Conservation (phyloP, 2,113 vertebrate species). For the Neodontobutis hainanensis region DNA sequence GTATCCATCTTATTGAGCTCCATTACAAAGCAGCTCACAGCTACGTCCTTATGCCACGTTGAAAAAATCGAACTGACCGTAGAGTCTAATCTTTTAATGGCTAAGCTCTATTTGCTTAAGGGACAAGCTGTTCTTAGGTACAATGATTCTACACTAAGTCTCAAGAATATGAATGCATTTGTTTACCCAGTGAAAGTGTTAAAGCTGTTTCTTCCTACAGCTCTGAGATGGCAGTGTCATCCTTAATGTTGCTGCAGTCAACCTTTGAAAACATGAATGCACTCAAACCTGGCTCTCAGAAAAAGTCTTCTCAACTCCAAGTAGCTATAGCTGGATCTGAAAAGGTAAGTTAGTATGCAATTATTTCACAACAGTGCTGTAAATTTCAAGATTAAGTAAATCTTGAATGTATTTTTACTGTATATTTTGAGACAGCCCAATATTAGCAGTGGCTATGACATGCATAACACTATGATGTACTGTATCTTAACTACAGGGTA, state of each 20-base stretch:
- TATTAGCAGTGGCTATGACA: not conserved
- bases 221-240: slow-evolving; percentile 81
- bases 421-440: not conserved
- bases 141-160: not conserved
- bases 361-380: not conserved
- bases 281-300: slow-evolving; percentile 20
- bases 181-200: slow-evolving; percentile 1
- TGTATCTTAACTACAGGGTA: slow-evolving; percentile 26
- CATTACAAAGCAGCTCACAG: slow-evolving; percentile 23
- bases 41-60: slow-evolving; percentile 25
- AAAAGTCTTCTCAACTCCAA: slow-evolving; percentile 29
- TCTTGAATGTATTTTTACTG: too few relatives aligned
- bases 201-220: slow-evolving; percentile 67
- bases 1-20: slow-evolving; percentile 33
- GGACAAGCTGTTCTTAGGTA: slow-evolving; percentile 80
- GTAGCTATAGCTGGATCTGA: slow-evolving; percentile 15
- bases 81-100: slow-evolving; percentile 83
- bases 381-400: not conserved
- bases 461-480: not conserved
- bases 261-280: slow-evolving; percentile 70
- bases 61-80: slow-evolving; percentile 81
- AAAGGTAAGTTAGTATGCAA: slow-evolving; percentile 28
- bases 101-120: slow-evolving; percentile 81
- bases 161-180: not conserved
- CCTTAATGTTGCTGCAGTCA: slow-evolving; percentile 84